phyloP scores from a whole-genome alignment of 2,113 vertebrate genomes.

The Oryzias curvinotus region DNA sequence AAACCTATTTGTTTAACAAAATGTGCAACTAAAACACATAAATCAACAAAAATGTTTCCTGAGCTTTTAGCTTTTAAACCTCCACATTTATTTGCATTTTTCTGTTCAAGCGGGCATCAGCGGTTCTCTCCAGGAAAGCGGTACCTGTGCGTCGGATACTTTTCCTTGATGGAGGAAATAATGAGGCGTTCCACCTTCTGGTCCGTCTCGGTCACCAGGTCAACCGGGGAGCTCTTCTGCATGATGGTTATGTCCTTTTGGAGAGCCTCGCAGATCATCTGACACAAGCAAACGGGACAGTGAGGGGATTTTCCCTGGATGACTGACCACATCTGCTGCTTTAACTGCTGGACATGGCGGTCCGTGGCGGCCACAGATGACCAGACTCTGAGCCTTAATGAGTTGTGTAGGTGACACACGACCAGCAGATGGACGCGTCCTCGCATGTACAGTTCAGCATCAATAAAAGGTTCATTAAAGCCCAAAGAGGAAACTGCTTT shows the following conservation, averaged over 20 bases:
- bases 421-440: neutral
- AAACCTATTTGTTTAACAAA: too few relatives aligned
- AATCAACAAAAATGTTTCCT: too few relatives aligned
- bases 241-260: slow-evolving; percentile 85
- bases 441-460: neutral
- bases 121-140: neutral
- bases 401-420: neutral
- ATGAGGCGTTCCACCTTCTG: slow-evolving; percentile 94
- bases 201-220: slow-evolving; percentile 94
- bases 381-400: neutral
- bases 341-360: slow-evolving; percentile 1
- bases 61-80: too few relatives aligned
- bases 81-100: too few relatives aligned
- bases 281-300: slow-evolving; percentile 2
- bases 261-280: slow-evolving; percentile 88
- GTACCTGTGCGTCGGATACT: slow-evolving; percentile 93
- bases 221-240: slow-evolving; percentile 93
- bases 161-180: slow-evolving; percentile 86
- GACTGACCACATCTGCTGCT: slow-evolving; percentile 28
- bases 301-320: slow-evolving; percentile 4
- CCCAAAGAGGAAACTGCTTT: too few relatives aligned
- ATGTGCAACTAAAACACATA: too few relatives aligned
- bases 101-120: too few relatives aligned
- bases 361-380: slow-evolving; percentile 18
- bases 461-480: too few relatives aligned